Percentiles rank a stretch among this genome's conserved stretches.
Evolutionary conservation across 2,888 invertebrate species (phyloP).

Genomic region (Muschampia plurimacula): DNA sequence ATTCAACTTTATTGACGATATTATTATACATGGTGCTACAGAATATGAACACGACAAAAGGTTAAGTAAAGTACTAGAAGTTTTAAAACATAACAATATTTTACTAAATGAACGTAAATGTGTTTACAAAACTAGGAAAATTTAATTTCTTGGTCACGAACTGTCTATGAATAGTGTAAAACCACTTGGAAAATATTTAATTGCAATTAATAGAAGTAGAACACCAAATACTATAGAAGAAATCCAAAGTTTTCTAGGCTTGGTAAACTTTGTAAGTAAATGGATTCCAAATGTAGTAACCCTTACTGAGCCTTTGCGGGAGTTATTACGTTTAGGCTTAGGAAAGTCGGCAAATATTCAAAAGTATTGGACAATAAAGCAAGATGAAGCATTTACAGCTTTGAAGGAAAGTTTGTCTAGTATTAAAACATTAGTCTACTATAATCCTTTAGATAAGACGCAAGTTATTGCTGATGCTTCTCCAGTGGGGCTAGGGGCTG

Average conservation of each 20-base stretch:
- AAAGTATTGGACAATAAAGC: background rate
- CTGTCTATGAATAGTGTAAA: background rate
- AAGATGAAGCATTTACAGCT: background rate
- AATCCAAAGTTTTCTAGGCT: constrained; percentile 48
- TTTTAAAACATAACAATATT: background rate
- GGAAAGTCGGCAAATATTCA: background rate
- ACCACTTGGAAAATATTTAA: background rate
- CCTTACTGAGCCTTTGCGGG: constrained; percentile 43
- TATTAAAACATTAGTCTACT: background rate
- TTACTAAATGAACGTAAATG: constrained; percentile 1
- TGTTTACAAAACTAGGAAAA: background rate
- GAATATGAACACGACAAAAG: background rate
- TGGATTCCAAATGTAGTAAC: constrained; percentile 47
- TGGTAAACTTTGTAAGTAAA: constrained; percentile 47
- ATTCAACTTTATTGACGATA: background rate
- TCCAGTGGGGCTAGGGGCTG: constrained; percentile 8
- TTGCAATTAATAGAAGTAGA: background rate
- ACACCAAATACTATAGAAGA: constrained; percentile 40
- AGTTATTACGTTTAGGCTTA: background rate
- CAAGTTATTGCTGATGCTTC: background rate
- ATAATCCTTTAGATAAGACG: constrained; percentile 1
- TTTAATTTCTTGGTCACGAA: background rate
- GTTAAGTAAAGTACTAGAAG: background rate
- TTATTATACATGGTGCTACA: background rate
- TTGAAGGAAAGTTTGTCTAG: background rate